Evolutionary conservation across 2,888 invertebrate species (phyloP), one percentile per base, ranked within the genome.

Genomic region (Microplitis deprimator): DNA sequence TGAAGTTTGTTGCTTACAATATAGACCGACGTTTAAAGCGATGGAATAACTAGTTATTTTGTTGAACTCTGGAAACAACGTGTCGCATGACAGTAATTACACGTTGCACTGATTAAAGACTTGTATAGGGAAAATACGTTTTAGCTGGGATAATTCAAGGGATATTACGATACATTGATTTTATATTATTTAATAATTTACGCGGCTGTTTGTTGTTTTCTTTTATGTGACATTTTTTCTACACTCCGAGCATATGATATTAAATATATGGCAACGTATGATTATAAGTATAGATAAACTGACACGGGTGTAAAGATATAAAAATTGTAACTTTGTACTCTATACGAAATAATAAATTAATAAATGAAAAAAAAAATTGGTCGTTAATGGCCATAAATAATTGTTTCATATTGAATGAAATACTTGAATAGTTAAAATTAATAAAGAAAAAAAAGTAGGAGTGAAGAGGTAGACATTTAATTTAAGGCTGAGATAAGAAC

Each of bases 61-160:
- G 38, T 13, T 29, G 10, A 29, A 70, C 20, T 13, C 10, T 13
- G 38, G 39, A 38, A 71, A 61, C 38, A 38, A 71, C 7, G 7
- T 61, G 71, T 71, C 61, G 39, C 71, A 38, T 71, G 71, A 61
- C n/a, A 39, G 29, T 70, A 70, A 70, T 70, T 60, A 13, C 60
- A 59, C 8, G 50, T 60, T 20, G n/a, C 38, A 17, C 41, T 20
- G 20, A 60, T 60, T 70, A 8, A 50, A 59, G 60, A n/a, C 29
- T 29, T n/a, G 60, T 70, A n/a, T 61, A 70, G 16, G 38, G 29
- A 29, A 50, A 29, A 20, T 1, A 70, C 10, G 6, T 1, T n/a
- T 70, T 2, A 41, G 13, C 10, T 16, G 13, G 13, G 3, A 13
- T 50, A 50, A 13, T 4, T 50, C 8, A 50, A 13, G 50, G 50